Evolutionary conservation across 2,888 invertebrate genomes (phyloP), one percentile per base, ranked within the genome.

Genomic region (Anaspis maculata): DNA sequence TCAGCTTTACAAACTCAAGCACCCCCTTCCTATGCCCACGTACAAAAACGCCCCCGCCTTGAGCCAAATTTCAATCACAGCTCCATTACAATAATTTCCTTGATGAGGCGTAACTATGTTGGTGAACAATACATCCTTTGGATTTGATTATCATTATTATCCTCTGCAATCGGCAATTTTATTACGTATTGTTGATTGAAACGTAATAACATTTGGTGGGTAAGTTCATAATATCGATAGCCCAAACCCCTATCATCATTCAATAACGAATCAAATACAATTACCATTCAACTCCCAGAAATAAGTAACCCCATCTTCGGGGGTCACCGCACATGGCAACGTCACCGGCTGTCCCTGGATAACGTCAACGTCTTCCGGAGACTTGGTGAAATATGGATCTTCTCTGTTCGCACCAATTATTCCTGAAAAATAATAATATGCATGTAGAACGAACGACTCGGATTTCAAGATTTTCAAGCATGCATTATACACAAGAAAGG

Each of bases 251-350:
- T n/a, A n/a, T n/a, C n/a, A n/a, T n/a, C n/a, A n/a, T n/a, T n/a
- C n/a, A n/a, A n/a, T 19, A 19, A 19, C 6, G 19, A 19, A 19
- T 19, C 6, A 6, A 6, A 19, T 6, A 19, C 9, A 31, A 11
- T 57, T 51, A 65, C 66, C 64, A 38, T 64, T 65, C 33, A 65
- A 45, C 57, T 65, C 63, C 66, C 66, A 66, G 45, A 63, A 64
- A 49, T 64, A 64, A 14, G 49, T 46, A 27, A 64, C 54, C 16
- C 62, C 64, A 33, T 54, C 48, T 36, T 48, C 50, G 2, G 64
- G 62, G 16, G 61, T 58, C 28, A 62, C 64, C 52, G 62, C 60
- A 41, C 66, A 66, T 3, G 58, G 59, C 35, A 66, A 42, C 5
- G 61, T 62, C 25, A 61, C 55, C 5, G 61, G 50, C 44, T 59